Base-by-base conservation (phyloP, 2,888 invertebrate genomes). In the Aleiodes leptofemur region DNA sequence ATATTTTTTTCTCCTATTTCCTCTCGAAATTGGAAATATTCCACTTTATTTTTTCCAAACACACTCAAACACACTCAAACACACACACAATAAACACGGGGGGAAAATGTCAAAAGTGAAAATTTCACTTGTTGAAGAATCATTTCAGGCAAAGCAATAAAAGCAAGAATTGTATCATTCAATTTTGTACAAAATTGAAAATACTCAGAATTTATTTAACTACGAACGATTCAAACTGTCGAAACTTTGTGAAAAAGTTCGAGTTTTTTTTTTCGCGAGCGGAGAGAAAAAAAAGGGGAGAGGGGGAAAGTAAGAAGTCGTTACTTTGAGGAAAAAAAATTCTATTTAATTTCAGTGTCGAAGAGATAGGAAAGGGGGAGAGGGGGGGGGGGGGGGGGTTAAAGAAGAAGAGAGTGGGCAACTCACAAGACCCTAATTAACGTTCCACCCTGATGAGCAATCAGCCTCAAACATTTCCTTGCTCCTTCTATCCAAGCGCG, bases 391-490 rank as follows among this genome's bases (percentile, higher is more conserved):
- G 23, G 23, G 2, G 23, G 23, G 23, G 23, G 23, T 23, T 23
- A 23, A 69, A 72, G 34, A 34, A 34, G 34, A 34, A 34, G 34
- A 34, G 34, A 34, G 34, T 34, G 34, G 34, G 34, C 31, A 68
- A 13, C 71, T 61, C 70, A 74, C 38, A 59, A 73, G 64, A 66
- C 57, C 64, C 71, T 75, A 68, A 75, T 75, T 72, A 75, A 34
- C 71, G 71, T 59, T 56, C 43, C 66, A 71, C 71, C 48, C 68
- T 29, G 51, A 31, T 31, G 34, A 71, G 59, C 71, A 75, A 75
- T 75, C 68, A 75, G 55, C 57, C 75, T 79, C 75, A 74, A 79
- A 79, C 77, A 72, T 29, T 50, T 34, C 23, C 38, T 34, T 8
- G 48, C 71, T 59, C n/a, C 51, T 69, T 70, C 64, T 11, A n/a